A percentile compares a stretch with the other conserved stretches of the same genome.
phyloP scores from a whole-genome alignment of 2,113 vertebrate genomes.

The Turnix velox region DNA sequence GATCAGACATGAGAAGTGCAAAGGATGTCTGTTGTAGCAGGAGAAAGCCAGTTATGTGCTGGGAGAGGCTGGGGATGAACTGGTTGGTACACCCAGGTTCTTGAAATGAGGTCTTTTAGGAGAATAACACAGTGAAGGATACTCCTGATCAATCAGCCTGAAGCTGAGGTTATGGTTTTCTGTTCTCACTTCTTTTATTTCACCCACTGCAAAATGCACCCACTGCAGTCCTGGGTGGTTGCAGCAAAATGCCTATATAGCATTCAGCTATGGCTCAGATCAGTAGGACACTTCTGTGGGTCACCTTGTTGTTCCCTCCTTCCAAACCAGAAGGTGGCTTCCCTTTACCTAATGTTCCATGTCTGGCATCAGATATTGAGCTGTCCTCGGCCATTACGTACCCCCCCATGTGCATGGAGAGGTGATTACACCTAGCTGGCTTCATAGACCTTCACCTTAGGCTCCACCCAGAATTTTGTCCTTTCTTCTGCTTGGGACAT shows the following conservation, averaged over 20 bases:
- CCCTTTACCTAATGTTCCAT: accelerated
- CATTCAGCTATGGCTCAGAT: background rate
- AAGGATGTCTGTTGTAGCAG: background rate
- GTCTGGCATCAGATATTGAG: background rate
- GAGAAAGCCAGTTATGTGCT: background rate
- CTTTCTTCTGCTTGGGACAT: background rate
- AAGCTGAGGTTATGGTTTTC: background rate
- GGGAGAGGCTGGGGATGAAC: background rate
- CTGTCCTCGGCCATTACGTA: background rate
- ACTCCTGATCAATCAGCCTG: background rate
- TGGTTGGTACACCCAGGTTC: accelerated
- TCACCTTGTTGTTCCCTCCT: background rate
- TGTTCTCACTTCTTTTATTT: background rate
- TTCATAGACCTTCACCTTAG: background rate
- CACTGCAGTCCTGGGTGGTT: too few relatives aligned
- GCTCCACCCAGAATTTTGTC: background rate
- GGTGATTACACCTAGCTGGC: background rate
- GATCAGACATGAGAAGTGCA: constrained; percentile 4
- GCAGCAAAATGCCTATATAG: background rate
- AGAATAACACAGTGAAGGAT: accelerated
- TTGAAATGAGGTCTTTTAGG: background rate
- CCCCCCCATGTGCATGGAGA: background rate
- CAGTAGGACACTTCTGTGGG: background rate
- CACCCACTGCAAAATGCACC: too few relatives aligned
- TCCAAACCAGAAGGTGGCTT: background rate